Percentiles rank a stretch among this genome's conserved stretches.
Conservation (phyloP, 2,113 vertebrate species). For the Peromyscus polionotus region DNA sequence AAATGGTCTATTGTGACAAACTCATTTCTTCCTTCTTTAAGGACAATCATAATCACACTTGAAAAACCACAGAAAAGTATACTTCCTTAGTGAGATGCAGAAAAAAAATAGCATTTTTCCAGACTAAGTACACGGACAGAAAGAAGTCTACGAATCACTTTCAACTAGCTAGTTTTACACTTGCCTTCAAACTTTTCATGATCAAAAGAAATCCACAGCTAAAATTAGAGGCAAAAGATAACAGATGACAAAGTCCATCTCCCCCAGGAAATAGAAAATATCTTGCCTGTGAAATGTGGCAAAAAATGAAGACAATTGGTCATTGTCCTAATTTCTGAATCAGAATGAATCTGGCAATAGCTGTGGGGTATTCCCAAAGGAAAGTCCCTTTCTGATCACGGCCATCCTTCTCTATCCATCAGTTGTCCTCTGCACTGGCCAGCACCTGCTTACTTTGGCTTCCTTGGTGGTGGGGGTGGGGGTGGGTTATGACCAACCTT, state of each 20-base stretch:
- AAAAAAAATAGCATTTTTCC: conserved; percentile 28
- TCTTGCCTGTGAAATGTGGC: not conserved
- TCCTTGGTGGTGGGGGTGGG: not conserved
- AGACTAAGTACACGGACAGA: not conserved
- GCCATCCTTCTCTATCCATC: not conserved
- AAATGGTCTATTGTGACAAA: not conserved
- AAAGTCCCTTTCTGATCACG: conserved; percentile 71
- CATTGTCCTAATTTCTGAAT: conserved; percentile 62
- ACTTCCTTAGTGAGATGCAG: not conserved
- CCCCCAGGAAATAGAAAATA: conserved; percentile 51
- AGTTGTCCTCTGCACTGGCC: conserved; percentile 1
- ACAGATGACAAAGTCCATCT: not conserved
- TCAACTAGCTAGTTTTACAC: conserved; percentile 43
- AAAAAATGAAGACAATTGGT: conserved; percentile 61
- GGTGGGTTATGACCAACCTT: conserved; percentile 18
- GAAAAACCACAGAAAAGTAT: conserved; percentile 7
- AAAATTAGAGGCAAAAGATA: conserved; percentile 53
- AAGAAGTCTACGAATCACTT: conserved; percentile 48
- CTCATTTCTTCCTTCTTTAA: conserved; percentile 10
- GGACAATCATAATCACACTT: conserved; percentile 44
- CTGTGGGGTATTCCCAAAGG: conserved; percentile 77
- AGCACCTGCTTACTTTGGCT: conserved; percentile 67
- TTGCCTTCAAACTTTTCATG: conserved; percentile 19
- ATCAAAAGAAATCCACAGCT: conserved; percentile 50
- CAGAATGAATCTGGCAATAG: conserved; percentile 63